A percentile compares a stretch with the other conserved stretches of the same genome.
Evolutionary conservation across 2,797 vertebrate species (phyloP).

Genomic region (Phalanger gymnotis): DNA sequence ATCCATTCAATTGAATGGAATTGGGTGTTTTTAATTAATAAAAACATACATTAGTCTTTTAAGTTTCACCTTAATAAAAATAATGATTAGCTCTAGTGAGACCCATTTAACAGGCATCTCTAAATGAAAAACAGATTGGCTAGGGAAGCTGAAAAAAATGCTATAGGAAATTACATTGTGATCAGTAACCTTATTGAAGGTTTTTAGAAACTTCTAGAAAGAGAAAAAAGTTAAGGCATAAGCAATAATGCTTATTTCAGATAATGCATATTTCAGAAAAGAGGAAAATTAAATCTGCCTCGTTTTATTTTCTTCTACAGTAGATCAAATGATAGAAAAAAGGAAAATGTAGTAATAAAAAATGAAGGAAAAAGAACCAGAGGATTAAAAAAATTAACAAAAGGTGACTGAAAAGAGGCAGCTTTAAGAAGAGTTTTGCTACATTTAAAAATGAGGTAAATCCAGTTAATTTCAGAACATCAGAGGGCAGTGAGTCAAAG

Average conservation of each 20-base stretch:
- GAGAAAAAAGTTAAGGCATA: background rate
- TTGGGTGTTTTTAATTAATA: background rate
- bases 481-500: background rate
- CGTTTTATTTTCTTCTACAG: background rate
- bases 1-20: slow-evolving; percentile 29
- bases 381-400: background rate
- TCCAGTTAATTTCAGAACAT: background rate
- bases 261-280: background rate
- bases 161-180: background rate
- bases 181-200: background rate
- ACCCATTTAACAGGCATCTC: slow-evolving; percentile 14
- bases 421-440: background rate
- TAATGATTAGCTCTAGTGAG: slow-evolving; percentile 24
- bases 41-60: slow-evolving; percentile 17
- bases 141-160: background rate
- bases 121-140: slow-evolving; percentile 1
- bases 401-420: background rate
- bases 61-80: background rate
- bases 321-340: background rate
- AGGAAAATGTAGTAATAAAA: background rate
- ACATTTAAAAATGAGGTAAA: background rate
- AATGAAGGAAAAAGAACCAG: background rate
- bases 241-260: background rate
- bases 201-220: background rate
- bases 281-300: background rate